A percentile compares a stretch with the other conserved stretches of the same genome.
phyloP scores from a whole-genome alignment of 2,888 invertebrate species.

The Pherbina coryleti region DNA sequence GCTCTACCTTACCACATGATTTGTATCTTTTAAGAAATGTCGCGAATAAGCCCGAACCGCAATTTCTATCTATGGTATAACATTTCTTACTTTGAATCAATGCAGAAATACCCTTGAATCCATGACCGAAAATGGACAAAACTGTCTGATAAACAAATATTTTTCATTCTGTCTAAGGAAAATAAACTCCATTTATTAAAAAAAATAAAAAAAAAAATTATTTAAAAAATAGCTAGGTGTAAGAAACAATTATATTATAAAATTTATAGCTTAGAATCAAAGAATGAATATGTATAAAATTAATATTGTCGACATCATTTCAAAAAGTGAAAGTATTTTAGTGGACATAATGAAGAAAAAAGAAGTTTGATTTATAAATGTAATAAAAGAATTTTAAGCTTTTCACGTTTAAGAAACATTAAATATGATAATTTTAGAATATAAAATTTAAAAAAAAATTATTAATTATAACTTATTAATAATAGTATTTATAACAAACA shows the following conservation, averaged over 20 bases:
- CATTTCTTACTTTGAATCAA: too few species aligned
- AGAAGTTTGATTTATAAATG: not conserved
- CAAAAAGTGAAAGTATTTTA: slow-evolving; percentile 3
- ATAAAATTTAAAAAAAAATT: slow-evolving; percentile 16
- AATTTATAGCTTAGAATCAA: not conserved
- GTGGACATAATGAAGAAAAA: not conserved
- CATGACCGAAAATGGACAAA: too few species aligned
- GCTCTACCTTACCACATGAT: too few species aligned
- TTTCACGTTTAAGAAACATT: slow-evolving; percentile 66
- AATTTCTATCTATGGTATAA: too few species aligned
- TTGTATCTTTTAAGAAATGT: too few species aligned
- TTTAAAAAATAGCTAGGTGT: not conserved
- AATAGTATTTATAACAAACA: slow-evolving; percentile 10
- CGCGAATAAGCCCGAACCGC: too few species aligned
- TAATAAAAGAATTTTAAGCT: slow-evolving; percentile 53
- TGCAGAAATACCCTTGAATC: too few species aligned
- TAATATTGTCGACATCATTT: not conserved
- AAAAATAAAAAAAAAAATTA: not conserved
- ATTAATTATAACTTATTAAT: not conserved
- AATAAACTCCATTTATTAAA: not conserved
- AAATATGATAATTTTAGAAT: slow-evolving; percentile 41
- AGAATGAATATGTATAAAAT: not conserved
- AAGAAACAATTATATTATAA: not conserved
- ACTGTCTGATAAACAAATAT: too few species aligned
- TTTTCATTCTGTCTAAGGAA: too few species aligned